Evolutionary conservation across 2,113 vertebrate genomes (phyloP).

Genomic region (Petroica traversi): DNA sequence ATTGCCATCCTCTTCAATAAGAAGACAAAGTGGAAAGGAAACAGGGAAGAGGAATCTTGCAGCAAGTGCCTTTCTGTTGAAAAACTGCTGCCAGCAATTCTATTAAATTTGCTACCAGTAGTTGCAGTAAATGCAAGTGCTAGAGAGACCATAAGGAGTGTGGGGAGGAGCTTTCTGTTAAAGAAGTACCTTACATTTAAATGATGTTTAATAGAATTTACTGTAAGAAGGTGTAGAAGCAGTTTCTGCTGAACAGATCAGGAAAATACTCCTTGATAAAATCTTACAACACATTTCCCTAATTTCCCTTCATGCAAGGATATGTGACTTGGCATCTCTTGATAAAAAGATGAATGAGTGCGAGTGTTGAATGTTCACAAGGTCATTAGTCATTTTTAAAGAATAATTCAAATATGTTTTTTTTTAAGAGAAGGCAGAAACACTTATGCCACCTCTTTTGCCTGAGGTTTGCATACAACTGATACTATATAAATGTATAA

Average conservation of each 20-base stretch:
- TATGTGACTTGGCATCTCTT: background rate
- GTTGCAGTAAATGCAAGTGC: background rate
- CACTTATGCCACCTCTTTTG: background rate
- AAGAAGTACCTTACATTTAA: background rate
- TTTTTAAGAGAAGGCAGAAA: background rate
- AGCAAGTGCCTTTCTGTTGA: background rate
- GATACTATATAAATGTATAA: no score
- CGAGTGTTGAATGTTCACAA: background rate
- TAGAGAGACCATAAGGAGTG: background rate
- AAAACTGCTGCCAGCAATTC: background rate
- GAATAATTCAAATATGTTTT: background rate
- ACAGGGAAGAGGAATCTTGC: background rate
- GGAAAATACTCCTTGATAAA: background rate
- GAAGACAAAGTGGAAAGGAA: background rate
- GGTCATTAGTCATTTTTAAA: background rate
- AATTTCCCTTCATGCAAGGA: background rate
- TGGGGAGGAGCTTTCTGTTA: background rate
- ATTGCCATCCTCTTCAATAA: background rate
- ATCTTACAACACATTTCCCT: background rate
- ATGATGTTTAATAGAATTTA: background rate
- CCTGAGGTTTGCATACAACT: background rate
- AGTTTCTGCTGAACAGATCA: background rate
- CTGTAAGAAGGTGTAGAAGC: background rate
- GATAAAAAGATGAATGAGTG: background rate
- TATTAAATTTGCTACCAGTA: background rate